Evolutionary conservation across 1,140 invertebrate species (phyloP).

Genomic region (Artemia franciscana): DNA sequence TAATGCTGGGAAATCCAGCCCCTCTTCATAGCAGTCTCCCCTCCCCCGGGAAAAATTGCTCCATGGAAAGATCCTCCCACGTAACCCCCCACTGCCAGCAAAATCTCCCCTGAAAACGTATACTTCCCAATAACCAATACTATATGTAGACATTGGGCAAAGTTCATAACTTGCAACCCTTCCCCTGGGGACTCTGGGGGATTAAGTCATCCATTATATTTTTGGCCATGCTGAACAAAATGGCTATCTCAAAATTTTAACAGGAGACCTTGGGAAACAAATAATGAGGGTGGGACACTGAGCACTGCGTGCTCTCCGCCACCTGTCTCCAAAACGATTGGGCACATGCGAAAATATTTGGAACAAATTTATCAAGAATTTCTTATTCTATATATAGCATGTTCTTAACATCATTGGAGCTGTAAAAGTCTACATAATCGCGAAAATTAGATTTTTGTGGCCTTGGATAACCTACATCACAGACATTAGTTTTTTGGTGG

Average conservation of each 20-base stretch:
- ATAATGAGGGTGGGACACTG: background rate
- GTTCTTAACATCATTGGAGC: background rate
- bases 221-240: too few species aligned
- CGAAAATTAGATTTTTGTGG: too few species aligned
- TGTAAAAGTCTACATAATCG: background rate
- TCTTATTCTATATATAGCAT: background rate
- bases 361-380: background rate
- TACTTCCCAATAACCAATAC: too few species aligned
- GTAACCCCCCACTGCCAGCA: too few species aligned
- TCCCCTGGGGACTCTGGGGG: background rate
- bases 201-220: background rate
- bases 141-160: too few species aligned
- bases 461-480: too few species aligned
- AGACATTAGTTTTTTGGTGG: too few species aligned
- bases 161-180: too few species aligned
- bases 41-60: background rate
- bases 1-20: background rate
- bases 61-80: too few species aligned
- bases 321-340: background rate
- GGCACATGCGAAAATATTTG: background rate
- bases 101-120: too few species aligned
- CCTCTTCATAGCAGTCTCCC: background rate
- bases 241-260: too few species aligned
- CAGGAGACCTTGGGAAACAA: background rate
- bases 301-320: background rate